Base-by-base conservation (phyloP, 2,888 invertebrate genomes). In the Cephalotes varians region DNA sequence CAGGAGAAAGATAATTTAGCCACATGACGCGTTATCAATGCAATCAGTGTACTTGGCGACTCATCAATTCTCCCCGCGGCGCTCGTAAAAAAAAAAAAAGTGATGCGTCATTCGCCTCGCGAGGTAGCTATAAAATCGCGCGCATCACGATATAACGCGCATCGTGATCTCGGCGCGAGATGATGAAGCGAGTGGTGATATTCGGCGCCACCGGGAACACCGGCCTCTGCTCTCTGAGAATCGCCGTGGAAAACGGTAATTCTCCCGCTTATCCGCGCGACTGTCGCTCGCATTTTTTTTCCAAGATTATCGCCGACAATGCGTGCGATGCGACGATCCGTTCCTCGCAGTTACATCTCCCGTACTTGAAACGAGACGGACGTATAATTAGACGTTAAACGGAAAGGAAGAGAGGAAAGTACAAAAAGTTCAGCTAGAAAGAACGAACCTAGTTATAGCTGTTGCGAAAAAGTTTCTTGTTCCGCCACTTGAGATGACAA, bases 181-280 rank as follows among this genome's bases (percentile, higher is more conserved):
- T 97, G 97, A 96, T 96, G 94, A 96, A 96, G 94, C 97, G 96
- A 94, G 95, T 98, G 89, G 97, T 97, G 74, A 96, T 98, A 92
- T 97, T 98, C 93, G 98, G 98, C 83, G 96, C 97, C 18, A 98
- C 98, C 89, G 98, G 98, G 76, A 97, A 96, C 95, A 98, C 98
- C 86, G 98, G 98, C 49, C 95, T 97, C 81, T 97, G 97, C 94
- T 97, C 97, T 9, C 95, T 97, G 1, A 96, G 97, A 92, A 96
- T 97, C 81, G 98, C 98, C 6, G 94, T 98, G 1, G 96, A 97
- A 93, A 96, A 97, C 96, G 98, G 98, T 98, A 95, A 82, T 18
- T 81, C 31, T 18, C 12, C 28, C 12, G 25, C 0, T 34, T 47
- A n/a, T 31, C 2, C 6, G 12, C 28, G 28, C 15, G 25, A 9